Evolutionary conservation across 1,140 invertebrate species (phyloP).

Genomic region (Pogonomyrmex californicus): DNA sequence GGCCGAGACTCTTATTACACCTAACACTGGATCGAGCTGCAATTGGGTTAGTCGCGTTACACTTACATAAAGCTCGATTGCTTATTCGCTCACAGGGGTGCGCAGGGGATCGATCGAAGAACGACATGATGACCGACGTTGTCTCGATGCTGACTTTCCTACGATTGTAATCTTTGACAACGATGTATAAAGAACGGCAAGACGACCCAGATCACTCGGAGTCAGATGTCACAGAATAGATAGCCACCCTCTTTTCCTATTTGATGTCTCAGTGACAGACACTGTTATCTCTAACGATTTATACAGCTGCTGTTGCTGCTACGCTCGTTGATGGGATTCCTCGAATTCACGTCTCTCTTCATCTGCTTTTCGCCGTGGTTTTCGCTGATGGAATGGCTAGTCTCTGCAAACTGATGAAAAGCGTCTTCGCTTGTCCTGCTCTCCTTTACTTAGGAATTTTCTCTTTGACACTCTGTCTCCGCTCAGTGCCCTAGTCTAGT

Average conservation of each 20-base stretch:
- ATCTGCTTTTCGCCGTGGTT: slow-evolving; percentile 17
- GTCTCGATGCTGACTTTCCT: not conserved
- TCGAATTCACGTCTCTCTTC: not conserved
- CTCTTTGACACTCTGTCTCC: slow-evolving; percentile 13
- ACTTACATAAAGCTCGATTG: slow-evolving; percentile 24
- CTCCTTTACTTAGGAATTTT: slow-evolving; percentile 37
- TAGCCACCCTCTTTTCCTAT: slow-evolving; percentile 7
- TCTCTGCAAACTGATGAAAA: slow-evolving; percentile 8
- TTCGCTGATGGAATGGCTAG: slow-evolving; percentile 24
- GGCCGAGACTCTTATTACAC: slow-evolving; percentile 26
- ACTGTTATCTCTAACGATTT: slow-evolving; percentile 63
- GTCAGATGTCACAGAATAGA: slow-evolving; percentile 13
- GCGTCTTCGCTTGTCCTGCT: slow-evolving; percentile 7
- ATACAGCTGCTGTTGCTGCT: slow-evolving; percentile 15
- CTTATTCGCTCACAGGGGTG: not conserved
- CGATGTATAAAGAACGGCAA: not conserved
- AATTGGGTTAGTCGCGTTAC: slow-evolving; percentile 15
- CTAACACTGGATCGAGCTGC: not conserved
- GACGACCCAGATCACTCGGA: slow-evolving; percentile 54
- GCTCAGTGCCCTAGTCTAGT: slow-evolving; percentile 22
- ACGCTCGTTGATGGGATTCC: not conserved
- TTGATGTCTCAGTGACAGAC: not conserved
- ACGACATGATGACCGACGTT: not conserved
- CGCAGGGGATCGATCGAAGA: not conserved
- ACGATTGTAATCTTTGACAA: slow-evolving; percentile 33